A percentile compares a stretch with the other conserved stretches of the same genome.
Evolutionary conservation across 2,888 invertebrate genomes (phyloP).

Genomic region (Willowsia nigromaculata): DNA sequence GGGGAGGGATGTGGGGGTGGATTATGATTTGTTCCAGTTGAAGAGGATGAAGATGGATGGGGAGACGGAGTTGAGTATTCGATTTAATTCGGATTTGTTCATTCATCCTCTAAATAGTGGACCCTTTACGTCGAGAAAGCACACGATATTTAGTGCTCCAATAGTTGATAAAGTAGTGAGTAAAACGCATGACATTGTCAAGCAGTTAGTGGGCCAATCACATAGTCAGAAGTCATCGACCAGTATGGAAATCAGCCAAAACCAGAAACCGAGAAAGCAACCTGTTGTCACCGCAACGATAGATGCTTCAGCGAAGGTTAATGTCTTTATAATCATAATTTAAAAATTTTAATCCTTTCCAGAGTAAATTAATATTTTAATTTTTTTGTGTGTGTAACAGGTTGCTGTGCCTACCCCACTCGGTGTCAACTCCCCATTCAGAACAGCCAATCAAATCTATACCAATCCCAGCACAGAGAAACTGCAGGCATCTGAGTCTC

Average conservation of each 20-base stretch:
- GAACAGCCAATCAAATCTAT: neutral
- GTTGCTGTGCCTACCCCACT: constrained; percentile 2
- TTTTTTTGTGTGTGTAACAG: neutral
- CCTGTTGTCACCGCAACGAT: constrained; percentile 52
- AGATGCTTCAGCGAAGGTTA: constrained; percentile 51
- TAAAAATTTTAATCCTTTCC: neutral
- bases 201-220: constrained; percentile 56
- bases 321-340: neutral
- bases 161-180: constrained; percentile 67
- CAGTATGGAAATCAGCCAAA: constrained; percentile 15
- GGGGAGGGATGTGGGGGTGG: constrained; percentile 30
- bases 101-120: constrained; percentile 60
- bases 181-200: constrained; percentile 65
- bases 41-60: constrained; percentile 65
- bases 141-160: constrained; percentile 57
- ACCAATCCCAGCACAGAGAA: constrained; percentile 32
- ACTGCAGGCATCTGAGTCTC: constrained; percentile 14
- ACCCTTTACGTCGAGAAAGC: constrained; percentile 51
- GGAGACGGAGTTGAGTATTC: neutral
- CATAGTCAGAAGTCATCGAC: constrained; percentile 60
- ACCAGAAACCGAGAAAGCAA: constrained; percentile 48
- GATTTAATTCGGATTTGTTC: constrained; percentile 55
- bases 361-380: neutral
- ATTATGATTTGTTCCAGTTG: constrained; percentile 51
- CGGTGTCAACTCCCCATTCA: constrained; percentile 31